Evolutionary conservation across 2,113 vertebrate species (phyloP).

Genomic region (Semnornis frantzii): DNA sequence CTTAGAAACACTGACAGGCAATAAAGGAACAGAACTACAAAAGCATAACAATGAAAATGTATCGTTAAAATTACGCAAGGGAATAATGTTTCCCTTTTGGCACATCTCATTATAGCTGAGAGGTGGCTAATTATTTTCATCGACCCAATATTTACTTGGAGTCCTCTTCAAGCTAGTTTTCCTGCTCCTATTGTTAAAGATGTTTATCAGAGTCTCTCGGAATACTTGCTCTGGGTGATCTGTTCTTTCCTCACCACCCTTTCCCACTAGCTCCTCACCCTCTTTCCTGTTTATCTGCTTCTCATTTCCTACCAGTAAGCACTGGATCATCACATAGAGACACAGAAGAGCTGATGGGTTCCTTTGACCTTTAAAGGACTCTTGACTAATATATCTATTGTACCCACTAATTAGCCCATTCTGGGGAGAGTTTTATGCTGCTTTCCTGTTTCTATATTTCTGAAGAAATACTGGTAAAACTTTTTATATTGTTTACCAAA

Average conservation of each 20-base stretch:
- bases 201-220: background rate
- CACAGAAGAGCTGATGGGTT: background rate
- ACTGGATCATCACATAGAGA: background rate
- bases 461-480: background rate
- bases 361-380: background rate
- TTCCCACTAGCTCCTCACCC: background rate
- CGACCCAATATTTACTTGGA: background rate
- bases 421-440: background rate
- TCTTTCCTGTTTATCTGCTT: slow-evolving; percentile 37
- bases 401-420: background rate
- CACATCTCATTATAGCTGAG: fast-evolving
- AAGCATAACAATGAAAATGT: background rate
- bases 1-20: background rate
- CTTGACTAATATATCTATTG: slow-evolving; percentile 10
- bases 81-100: background rate
- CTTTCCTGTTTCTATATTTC: background rate
- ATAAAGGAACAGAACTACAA: background rate
- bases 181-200: background rate
- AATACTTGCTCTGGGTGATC: background rate
- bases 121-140: background rate
- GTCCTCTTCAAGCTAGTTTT: background rate
- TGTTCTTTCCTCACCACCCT: background rate
- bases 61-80: background rate
- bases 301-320: background rate
- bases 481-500: background rate